These are phyloP conservation scores for Linnaemya tessellans DNA, from an alignment of 2,888 invertebrate genomes.

Conservation along the genomic window DNA sequence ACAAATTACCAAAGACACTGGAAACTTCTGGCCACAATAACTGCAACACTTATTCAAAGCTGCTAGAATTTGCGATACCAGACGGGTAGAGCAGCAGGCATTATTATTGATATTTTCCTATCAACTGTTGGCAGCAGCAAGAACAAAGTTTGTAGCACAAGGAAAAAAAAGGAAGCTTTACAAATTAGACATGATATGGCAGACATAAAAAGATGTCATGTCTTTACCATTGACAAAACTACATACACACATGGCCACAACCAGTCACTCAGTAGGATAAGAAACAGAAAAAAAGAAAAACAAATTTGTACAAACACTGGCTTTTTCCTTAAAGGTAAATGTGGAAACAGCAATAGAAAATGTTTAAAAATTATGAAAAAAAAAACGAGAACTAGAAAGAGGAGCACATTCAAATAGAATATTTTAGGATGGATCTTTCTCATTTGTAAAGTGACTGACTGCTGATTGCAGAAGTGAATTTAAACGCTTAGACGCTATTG, in stretches of 20 bases:
- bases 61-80: conserved; percentile 18
- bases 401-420: conserved; percentile 9
- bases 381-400: neutral
- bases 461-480: neutral
- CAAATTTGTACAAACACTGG: conserved; percentile 17
- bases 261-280: conserved; percentile 18
- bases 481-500: neutral
- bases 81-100: conserved; percentile 33
- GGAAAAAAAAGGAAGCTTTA: conserved; percentile 61
- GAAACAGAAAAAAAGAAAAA: neutral
- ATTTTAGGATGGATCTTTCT: neutral
- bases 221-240: conserved; percentile 38
- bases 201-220: conserved; percentile 68
- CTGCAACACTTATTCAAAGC: conserved; percentile 16
- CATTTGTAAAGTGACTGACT: neutral
- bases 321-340: conserved; percentile 48
- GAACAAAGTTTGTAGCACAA: neutral
- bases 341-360: neutral
- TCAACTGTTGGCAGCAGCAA: conserved; percentile 53
- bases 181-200: conserved; percentile 71
- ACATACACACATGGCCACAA: conserved; percentile 23
- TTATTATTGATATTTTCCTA: conserved; percentile 69
- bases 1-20: conserved; percentile 44
- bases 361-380: conserved; percentile 4
- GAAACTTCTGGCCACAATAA: conserved; percentile 41